phyloP scores from a whole-genome alignment of 2,888 invertebrate genomes.

The Hydropsyche betteni region DNA sequence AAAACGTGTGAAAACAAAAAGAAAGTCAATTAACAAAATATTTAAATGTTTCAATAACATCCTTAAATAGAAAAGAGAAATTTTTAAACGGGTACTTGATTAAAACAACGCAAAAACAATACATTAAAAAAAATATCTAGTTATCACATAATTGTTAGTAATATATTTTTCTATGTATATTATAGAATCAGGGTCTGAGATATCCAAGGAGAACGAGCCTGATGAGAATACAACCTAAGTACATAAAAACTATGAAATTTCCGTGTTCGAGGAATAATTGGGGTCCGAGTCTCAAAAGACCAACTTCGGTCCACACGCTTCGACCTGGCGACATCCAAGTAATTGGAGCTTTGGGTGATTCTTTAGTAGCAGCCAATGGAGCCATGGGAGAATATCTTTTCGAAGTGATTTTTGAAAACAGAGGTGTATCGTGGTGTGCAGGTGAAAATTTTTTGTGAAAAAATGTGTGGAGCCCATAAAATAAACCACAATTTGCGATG shows the following conservation, averaged over 20 bases:
- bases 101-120: too few species aligned
- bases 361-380: constrained; percentile 76
- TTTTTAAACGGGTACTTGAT: too few species aligned
- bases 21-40: too few species aligned
- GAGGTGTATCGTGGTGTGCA: constrained; percentile 80
- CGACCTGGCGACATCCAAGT: constrained; percentile 74
- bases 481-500: too few species aligned
- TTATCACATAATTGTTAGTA: background rate
- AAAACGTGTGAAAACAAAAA: too few species aligned
- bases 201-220: constrained; percentile 63
- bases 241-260: constrained; percentile 65
- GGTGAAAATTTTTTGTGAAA: constrained; percentile 57
- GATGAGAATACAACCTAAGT: constrained; percentile 65
- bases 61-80: too few species aligned
- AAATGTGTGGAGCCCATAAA: too few species aligned
- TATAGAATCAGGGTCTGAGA: constrained; percentile 47
- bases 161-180: background rate
- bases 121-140: background rate
- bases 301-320: constrained; percentile 73
- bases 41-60: too few species aligned
- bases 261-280: constrained; percentile 64
- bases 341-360: constrained; percentile 77
- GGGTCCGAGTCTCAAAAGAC: constrained; percentile 25
- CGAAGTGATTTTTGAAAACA: constrained; percentile 77
- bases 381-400: constrained; percentile 77